Percentiles rank a stretch among this genome's conserved stretches.
Evolutionary conservation across 2,113 vertebrate species (phyloP).

Genomic region (Elephantulus edwardii): DNA sequence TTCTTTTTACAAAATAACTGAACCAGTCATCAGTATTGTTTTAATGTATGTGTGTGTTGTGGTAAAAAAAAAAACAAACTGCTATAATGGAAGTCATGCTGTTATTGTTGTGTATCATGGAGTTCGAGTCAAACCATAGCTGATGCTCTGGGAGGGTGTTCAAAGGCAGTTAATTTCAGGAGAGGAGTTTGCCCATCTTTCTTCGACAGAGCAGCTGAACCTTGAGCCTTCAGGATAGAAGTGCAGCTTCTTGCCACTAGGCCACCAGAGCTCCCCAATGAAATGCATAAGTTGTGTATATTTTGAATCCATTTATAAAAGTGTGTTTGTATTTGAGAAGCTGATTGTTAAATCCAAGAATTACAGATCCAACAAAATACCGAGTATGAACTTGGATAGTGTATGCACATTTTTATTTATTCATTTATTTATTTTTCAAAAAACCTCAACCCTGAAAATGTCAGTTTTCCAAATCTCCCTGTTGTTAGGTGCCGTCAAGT

Average conservation of each 20-base stretch:
- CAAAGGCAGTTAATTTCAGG: no score
- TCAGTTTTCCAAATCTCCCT: background rate
- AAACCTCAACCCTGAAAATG: background rate
- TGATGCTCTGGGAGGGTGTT: no score
- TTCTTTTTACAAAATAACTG: background rate
- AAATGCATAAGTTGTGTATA: no score
- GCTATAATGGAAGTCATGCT: background rate
- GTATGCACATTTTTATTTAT: background rate
- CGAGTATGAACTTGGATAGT: background rate
- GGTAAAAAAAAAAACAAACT: background rate
- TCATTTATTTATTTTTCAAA: no score
- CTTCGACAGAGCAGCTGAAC: no score
- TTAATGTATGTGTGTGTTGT: background rate
- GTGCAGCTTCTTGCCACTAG: no score
- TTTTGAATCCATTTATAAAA: no score
- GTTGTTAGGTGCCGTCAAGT: accelerated
- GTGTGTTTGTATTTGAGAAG: background rate
- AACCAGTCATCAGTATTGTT: background rate
- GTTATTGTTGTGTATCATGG: no score
- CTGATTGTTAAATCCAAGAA: background rate
- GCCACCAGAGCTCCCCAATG: no score
- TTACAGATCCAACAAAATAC: background rate
- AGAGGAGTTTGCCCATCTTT: no score
- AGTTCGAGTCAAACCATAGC: no score
- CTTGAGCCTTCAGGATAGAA: no score